phyloP scores from a whole-genome alignment of 2,797 vertebrate species.

The Galaxias olidus region DNA sequence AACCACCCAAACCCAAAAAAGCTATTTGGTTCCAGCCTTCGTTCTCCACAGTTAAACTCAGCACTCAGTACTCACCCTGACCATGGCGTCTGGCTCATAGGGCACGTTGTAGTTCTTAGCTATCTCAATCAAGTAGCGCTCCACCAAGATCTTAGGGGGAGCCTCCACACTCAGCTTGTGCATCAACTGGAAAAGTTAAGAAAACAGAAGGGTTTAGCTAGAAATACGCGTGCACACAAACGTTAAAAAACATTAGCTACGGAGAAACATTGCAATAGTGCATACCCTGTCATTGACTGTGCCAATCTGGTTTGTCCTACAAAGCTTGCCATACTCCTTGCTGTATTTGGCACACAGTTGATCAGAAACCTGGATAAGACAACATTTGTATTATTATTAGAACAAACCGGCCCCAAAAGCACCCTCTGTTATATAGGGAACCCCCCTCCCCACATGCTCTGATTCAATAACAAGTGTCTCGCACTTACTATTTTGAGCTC shows the following conservation, averaged over 20 bases:
- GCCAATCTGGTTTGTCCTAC: constrained; percentile 96
- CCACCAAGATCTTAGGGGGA: constrained; percentile 96
- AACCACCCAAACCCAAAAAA: neutral
- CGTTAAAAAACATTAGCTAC: neutral
- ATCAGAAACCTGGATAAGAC: constrained; percentile 85
- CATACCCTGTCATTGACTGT: constrained; percentile 95
- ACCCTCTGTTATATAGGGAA: too few relatives aligned
- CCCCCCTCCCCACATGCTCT: neutral
- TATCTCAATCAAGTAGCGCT: constrained; percentile 97
- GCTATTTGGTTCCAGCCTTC: too few relatives aligned
- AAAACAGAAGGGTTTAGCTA: neutral
- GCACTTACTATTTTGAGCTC: constrained; percentile 92
- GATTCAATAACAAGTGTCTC: neutral
- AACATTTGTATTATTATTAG: neutral
- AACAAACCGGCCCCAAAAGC: neutral
- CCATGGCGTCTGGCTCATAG: constrained; percentile 94
- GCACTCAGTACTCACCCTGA: constrained; percentile 81
- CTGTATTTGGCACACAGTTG: constrained; percentile 98
- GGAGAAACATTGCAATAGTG: neutral
- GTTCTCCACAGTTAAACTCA: neutral
- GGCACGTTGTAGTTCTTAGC: constrained; percentile 98
- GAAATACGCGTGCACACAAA: neutral
- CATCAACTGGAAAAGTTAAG: constrained; percentile 82
- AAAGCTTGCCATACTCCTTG: constrained; percentile 97
- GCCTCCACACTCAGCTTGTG: constrained; percentile 96